phyloP scores from a whole-genome alignment of 2,888 invertebrate species.

The Tachina grossa region DNA sequence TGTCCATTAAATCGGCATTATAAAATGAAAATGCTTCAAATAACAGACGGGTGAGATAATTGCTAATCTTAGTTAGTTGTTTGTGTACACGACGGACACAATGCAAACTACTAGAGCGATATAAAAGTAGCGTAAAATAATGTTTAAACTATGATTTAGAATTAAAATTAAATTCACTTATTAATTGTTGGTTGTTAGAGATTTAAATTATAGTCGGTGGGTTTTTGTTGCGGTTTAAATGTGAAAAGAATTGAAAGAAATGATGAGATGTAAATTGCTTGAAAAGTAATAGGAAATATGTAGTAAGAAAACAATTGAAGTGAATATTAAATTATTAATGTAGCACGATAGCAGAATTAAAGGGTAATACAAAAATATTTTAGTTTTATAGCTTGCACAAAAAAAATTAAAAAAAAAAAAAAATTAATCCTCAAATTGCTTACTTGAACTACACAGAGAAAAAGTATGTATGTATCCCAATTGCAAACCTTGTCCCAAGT shows the following conservation, averaged over 20 bases:
- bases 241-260: background rate
- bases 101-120: slow-evolving; percentile 3
- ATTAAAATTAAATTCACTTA: slow-evolving; percentile 19
- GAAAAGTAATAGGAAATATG: background rate
- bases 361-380: background rate
- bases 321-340: background rate
- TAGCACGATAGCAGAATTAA: background rate
- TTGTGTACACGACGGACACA: slow-evolving; percentile 10
- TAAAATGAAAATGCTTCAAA: slow-evolving; percentile 31
- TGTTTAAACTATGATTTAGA: slow-evolving; percentile 1
- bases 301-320: background rate
- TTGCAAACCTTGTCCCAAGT: no score
- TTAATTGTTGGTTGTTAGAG: slow-evolving; percentile 38
- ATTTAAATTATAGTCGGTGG: slow-evolving; percentile 21
- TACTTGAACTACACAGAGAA: no score
- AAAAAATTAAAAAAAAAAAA: no score
- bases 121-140: slow-evolving; percentile 4
- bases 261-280: slow-evolving; percentile 51
- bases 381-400: no score
- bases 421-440: no score
- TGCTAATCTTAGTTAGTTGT: slow-evolving; percentile 16
- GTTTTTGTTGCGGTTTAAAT: background rate
- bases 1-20: slow-evolving; percentile 30
- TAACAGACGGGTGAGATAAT: slow-evolving; percentile 56
- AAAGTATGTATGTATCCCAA: no score